Evolutionary conservation across 2,888 invertebrate genomes (phyloP).

Genomic region (Notocelia uddmanniana): DNA sequence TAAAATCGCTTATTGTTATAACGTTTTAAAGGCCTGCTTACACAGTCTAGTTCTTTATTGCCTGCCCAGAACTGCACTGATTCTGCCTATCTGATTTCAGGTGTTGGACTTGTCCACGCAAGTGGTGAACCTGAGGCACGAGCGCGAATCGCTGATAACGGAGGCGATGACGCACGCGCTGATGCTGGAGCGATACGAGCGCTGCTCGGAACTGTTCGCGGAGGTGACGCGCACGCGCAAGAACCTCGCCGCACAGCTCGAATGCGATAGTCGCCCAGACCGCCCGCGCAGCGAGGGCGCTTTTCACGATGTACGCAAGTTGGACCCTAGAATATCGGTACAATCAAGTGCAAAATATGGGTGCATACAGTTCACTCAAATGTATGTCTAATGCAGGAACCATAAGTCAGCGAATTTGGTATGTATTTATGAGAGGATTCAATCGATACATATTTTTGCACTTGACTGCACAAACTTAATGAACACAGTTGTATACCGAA

Average conservation of each 20-base stretch:
- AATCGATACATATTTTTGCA: too few relatives aligned
- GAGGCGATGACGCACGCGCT: slow-evolving; percentile 76
- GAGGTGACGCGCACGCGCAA: slow-evolving; percentile 68
- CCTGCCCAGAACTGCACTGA: too few relatives aligned
- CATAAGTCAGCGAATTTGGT: too few relatives aligned
- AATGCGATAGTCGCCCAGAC: slow-evolving; percentile 51
- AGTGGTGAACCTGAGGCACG: slow-evolving; percentile 70
- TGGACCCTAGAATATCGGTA: not conserved
- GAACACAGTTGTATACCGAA: too few relatives aligned
- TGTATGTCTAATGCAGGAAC: too few relatives aligned
- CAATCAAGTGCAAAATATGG: not conserved
- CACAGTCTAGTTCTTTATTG: too few relatives aligned
- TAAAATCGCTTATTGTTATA: too few relatives aligned
- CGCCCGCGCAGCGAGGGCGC: slow-evolving; percentile 55
- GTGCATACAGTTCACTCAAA: too few relatives aligned
- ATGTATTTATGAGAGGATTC: too few relatives aligned
- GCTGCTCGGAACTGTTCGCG: slow-evolving; percentile 73
- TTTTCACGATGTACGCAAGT: slow-evolving; percentile 58
- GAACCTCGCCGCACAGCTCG: slow-evolving; percentile 65
- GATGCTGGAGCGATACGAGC: slow-evolving; percentile 79
- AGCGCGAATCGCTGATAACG: slow-evolving; percentile 70
- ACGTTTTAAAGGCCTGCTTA: too few relatives aligned
- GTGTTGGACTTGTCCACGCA: slow-evolving; percentile 74
- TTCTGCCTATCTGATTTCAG: slow-evolving; percentile 58
- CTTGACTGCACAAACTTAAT: too few relatives aligned